Evolutionary conservation across 2,888 invertebrate species (phyloP), one percentile per base, ranked within the genome.

Genomic region (Aplocera efformata): DNA sequence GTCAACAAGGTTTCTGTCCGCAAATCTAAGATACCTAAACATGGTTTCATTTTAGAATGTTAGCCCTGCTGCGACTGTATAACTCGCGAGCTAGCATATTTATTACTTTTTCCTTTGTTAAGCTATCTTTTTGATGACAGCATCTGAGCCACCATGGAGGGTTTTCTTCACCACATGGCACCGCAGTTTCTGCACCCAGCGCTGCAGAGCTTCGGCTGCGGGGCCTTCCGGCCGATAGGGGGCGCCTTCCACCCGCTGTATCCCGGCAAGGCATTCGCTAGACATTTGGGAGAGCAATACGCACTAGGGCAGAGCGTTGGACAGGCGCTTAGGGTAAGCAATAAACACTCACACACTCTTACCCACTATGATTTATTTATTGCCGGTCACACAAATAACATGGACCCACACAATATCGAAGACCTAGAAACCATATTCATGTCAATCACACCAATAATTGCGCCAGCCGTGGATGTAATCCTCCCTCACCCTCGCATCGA

Each of bases 121-220:
- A 27, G 1, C 7, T 0, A 23, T 27, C 7, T 4, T 23, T 35
- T 27, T 7, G 7, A 27, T 8, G 5, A 22, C 22, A 32, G 13
- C 10, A 30, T 22, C 41, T 27, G 27, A 35, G 17, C 53, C 39
- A 64, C 53, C 53, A 89, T 89, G 89, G 89, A 88, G 63, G 88
- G 88, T 7, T 89, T 89, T 60, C 78, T 89, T 41, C 88, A 88
- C 56, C 89, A 89, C 55, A 88, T 89, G 83, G 89, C 88, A 7
- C 89, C 89, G 39, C 89, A 89, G 69, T 88, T 89, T 53, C 68
- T 89, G 60, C 89, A 89, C 50, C 89, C 89, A 7, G 89, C 89
- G 6, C 67, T 89, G 61, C 89, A 89, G 60, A 80, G 86, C 58
- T 89, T 89, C 52, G 89, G 89, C 17, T 89, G 89, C 48, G 89